Percentiles rank a stretch among this genome's conserved stretches.
Conservation (phyloP, 1,140 invertebrate species). For the Anadara kagoshimensis region DNA sequence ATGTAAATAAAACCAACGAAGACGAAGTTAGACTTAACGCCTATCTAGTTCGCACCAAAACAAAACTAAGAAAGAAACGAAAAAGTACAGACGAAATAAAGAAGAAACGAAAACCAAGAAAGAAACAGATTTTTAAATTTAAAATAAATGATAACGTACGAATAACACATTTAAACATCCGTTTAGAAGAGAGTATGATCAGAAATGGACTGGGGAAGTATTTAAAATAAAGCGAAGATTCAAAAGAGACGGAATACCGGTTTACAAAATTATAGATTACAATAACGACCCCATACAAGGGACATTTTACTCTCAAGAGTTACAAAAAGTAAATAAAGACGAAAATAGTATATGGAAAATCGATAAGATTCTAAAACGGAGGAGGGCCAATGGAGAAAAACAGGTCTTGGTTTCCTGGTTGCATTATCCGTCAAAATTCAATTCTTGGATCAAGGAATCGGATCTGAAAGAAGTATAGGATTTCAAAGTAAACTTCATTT, state of each 20-base stretch:
- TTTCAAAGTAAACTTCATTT: no score
- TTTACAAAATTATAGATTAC: conserved; percentile 9
- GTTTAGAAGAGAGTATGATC: conserved; percentile 13
- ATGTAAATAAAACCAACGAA: conserved; percentile 22
- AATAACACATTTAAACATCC: conserved; percentile 24
- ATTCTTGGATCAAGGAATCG: background rate
- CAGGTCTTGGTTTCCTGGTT: background rate
- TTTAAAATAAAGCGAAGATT: conserved; percentile 5
- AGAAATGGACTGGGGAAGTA: conserved; percentile 25
- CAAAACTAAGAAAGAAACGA: background rate
- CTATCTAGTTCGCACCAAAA: conserved; percentile 3
- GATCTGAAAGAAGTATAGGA: no score
- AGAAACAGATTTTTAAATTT: conserved; percentile 10
- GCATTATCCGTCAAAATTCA: background rate
- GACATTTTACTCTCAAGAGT: conserved; percentile 7
- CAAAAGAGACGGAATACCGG: background rate
- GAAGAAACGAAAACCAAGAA: background rate
- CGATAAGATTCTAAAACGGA: conserved; percentile 1
- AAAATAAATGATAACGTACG: conserved; percentile 21
- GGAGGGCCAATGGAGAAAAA: background rate
- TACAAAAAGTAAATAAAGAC: conserved; percentile 7
- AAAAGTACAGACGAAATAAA: background rate
- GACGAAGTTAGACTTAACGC: conserved; percentile 2
- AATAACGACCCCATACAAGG: background rate
- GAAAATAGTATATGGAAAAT: background rate